Conservation (phyloP, 2,797 vertebrate species). For the Cirrhinus mrigala region DNA sequence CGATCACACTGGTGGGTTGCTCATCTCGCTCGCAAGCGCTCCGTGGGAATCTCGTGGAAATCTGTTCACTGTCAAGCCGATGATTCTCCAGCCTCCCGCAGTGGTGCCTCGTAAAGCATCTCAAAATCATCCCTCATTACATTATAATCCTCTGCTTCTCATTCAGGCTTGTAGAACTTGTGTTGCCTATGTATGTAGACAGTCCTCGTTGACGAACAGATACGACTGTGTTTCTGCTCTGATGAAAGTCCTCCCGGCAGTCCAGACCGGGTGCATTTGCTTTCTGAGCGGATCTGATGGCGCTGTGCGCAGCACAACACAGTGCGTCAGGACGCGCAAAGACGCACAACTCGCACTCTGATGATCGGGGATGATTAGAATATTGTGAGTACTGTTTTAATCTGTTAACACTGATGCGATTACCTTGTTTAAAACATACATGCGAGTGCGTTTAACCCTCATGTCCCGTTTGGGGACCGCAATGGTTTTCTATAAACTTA, state of each 20-base stretch:
- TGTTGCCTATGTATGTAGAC: not conserved
- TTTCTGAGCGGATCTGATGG: conserved; percentile 31
- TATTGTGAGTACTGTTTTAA: not conserved
- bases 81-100: conserved; percentile 32
- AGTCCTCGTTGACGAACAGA: conserved; percentile 14
- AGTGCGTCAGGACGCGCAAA: conserved; percentile 45
- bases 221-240: conserved; percentile 13
- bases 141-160: conserved; percentile 27
- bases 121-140: conserved; percentile 20
- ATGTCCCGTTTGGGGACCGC: not conserved
- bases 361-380: conserved; percentile 17
- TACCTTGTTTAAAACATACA: not conserved
- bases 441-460: not conserved
- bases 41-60: conserved; percentile 48
- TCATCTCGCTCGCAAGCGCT: conserved; percentile 27
- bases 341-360: conserved; percentile 32
- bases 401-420: not conserved
- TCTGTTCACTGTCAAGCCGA: conserved; percentile 47
- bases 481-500: not conserved
- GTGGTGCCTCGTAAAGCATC: conserved; percentile 12
- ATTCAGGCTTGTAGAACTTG: conserved; percentile 20
- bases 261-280: conserved; percentile 27
- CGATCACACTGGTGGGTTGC: conserved; percentile 33
- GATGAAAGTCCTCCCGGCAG: conserved; percentile 21
- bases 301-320: conserved; percentile 33